Evolutionary conservation across 2,797 vertebrate species (phyloP).

Genomic region (Myiothlypis chrysogaster): DNA sequence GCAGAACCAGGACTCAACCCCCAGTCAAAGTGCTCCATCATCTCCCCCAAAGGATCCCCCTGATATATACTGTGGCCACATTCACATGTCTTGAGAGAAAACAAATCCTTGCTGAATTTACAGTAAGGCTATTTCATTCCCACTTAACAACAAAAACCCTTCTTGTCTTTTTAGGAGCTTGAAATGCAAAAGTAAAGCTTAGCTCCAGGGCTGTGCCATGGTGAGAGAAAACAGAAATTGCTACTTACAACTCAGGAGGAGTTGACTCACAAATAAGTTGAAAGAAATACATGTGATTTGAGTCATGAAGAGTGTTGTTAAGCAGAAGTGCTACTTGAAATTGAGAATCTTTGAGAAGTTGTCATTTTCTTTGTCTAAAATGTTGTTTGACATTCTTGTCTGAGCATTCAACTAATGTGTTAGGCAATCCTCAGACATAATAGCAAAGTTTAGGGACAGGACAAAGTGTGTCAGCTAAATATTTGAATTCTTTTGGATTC

Average conservation of each 20-base stretch:
- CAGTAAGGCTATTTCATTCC: background rate
- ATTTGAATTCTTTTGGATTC: background rate
- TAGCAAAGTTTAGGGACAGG: background rate
- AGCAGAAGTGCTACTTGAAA: background rate
- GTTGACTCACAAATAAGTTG: background rate
- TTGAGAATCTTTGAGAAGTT: background rate
- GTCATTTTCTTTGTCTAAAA: background rate
- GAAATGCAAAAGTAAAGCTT: slow-evolving; percentile 5
- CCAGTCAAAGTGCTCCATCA: background rate
- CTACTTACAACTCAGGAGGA: background rate
- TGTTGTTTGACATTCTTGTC: background rate
- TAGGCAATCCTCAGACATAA: background rate
- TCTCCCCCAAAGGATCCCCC: background rate
- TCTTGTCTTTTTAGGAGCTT: background rate
- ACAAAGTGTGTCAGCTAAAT: background rate
- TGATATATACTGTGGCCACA: background rate
- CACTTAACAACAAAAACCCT: background rate
- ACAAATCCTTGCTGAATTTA: background rate
- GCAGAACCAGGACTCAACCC: background rate
- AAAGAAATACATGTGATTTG: background rate
- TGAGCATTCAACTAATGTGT: background rate
- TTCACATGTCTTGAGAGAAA: background rate
- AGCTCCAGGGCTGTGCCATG: background rate
- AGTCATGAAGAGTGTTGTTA: background rate
- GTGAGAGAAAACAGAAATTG: background rate